These are phyloP conservation scores for Escarpia spicata DNA, from an alignment of 2,888 invertebrate genomes.

Conservation along the genomic window DNA sequence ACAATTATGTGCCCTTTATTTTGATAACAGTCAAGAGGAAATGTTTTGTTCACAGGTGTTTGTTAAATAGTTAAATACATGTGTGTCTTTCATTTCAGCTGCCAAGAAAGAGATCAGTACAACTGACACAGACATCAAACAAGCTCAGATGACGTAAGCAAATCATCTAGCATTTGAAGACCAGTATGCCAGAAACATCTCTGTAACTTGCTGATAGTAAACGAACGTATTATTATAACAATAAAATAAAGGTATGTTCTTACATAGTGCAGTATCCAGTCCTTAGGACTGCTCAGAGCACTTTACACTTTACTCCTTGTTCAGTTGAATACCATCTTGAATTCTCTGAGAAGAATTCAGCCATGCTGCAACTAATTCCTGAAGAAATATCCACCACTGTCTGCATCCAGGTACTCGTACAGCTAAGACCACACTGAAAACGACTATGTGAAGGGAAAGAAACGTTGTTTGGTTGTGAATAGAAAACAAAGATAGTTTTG, in stretches of 20 bases:
- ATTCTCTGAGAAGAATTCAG: too few species aligned
- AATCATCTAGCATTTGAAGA: background rate
- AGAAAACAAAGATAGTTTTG: background rate
- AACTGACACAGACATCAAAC: conserved; percentile 82
- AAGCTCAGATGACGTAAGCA: conserved; percentile 75
- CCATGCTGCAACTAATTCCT: too few species aligned
- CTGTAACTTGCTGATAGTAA: background rate
- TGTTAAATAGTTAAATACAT: background rate
- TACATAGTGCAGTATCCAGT: too few species aligned
- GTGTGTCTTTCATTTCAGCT: conserved; percentile 67
- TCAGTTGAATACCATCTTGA: too few species aligned
- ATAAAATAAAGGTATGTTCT: too few species aligned
- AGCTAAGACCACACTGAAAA: too few species aligned
- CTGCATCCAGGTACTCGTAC: too few species aligned
- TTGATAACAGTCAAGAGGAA: background rate
- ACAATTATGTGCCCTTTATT: background rate
- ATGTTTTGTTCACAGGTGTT: background rate
- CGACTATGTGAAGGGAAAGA: too few species aligned
- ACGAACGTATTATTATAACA: background rate
- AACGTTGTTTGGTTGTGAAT: too few species aligned
- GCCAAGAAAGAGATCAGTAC: conserved; percentile 80
- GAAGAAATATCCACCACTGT: too few species aligned
- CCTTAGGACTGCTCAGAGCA: too few species aligned
- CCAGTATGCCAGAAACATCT: background rate
- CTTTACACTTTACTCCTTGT: too few species aligned